Base-by-base conservation (phyloP, 2,797 vertebrate genomes). In the Silurus aristotelis region DNA sequence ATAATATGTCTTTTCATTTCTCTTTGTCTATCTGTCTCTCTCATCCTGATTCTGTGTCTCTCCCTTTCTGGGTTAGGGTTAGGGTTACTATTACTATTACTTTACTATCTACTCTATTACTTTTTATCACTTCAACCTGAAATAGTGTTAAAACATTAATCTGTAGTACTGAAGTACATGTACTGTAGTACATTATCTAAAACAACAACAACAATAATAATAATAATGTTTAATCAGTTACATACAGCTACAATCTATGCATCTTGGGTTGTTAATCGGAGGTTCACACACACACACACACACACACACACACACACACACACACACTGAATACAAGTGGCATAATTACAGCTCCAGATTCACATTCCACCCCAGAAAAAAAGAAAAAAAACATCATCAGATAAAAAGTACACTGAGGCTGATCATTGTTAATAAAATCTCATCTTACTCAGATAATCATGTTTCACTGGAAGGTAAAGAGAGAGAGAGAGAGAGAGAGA, bases 361-460 rank as follows among this genome's bases (percentile, higher is more conserved):
- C 66, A 8, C 38, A 38, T 38, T 80, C 79, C 84, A 80, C 38
- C 75, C 73, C 84, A 61, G 61, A 80, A 67, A 56, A 27, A 55
- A 56, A 58, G 64, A 58, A 86, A 84, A 31, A 83, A 77, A 25
- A 67, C 72, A 72, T 64, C 63, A 84, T 86, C 86, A 78, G 86
- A 87, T 87, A 89, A 86, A 56, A 68, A 58, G 19, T 64, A 43
- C 84, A 78, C 78, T 8, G 61, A 75, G 83, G 43, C 67, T 82
- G 48, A 82, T 86, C 87, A 85, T 60, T 84, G 83, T 77, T 75
- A 70, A 70, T 83, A 85, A 86, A 55, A 27, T 15, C 27, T 7
- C 52, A 56, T 77, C 55, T 86, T 56, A 38, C 83, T 82, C 61
- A 58, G 72, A 82, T 84, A 87, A 88, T 88, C 75, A 52, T 86